Base-by-base conservation (phyloP, 2,797 vertebrate species). In the Amblyopsis hoosieri region DNA sequence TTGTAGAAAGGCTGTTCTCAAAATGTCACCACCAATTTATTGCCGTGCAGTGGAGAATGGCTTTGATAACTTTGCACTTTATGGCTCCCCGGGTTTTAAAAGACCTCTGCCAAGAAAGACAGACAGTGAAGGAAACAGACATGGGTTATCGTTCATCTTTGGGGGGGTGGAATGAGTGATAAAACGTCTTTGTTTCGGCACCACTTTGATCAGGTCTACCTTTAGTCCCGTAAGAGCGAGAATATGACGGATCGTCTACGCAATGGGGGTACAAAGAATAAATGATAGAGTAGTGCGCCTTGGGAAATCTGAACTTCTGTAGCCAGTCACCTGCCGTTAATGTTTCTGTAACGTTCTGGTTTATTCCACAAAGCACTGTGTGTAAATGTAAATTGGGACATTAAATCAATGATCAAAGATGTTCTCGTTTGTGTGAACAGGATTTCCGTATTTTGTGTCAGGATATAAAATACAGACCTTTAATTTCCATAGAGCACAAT, bases 1-100 rank as follows among this genome's bases (percentile, higher is more conserved):
- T 61, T 60, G 69, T 54, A 73, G 78, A 75, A 78, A 71, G 67
- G 49, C 77, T 61, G 76, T 78, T 63, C 80, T 87, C 70, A 86
- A 84, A 88, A 71, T 72, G 85, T 89, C 88, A 82, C 66, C 53
- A 77, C 57, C 83, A 84, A 87, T 92, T 90, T 89, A 90, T 84
- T 74, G 82, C 78, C 52, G 68, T 70, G 83, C 73, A 59, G 71
- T 62, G 45, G 57, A 84, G 76, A 85, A 74, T 76, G 74, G 80
- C 86, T 91, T 81, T 87, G 87, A 89, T 88, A 88, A 80, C 75
- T 87, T 87, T 75, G 77, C 84, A 72, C 80, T 89, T 91, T 86
- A 89, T 85, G 76, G 79, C 58, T 58, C 46, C 73, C 87, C 80
- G 54, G 71, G 56, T 85, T 90, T 82, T 84, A 60, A 86, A 85